Percentiles rank a stretch among this genome's conserved stretches.
Conservation (phyloP, 2,797 vertebrate species). For the Sebastes kiyomatsui region DNA sequence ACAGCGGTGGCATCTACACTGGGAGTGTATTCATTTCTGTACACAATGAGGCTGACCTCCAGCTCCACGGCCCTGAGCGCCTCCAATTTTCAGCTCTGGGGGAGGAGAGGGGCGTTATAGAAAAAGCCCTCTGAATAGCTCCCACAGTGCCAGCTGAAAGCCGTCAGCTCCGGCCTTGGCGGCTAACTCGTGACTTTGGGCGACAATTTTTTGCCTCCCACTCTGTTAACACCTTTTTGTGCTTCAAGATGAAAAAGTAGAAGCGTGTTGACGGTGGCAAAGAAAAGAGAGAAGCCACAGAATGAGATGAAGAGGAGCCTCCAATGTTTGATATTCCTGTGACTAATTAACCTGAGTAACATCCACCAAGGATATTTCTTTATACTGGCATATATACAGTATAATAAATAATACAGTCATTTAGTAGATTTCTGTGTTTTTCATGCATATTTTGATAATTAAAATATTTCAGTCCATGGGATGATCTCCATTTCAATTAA, state of each 20-base stretch:
- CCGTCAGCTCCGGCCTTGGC: constrained; percentile 17
- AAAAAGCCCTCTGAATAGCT: constrained; percentile 56
- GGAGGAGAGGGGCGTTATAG: constrained; percentile 29
- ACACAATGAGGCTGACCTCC: constrained; percentile 72
- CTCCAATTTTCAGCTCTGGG: constrained; percentile 61
- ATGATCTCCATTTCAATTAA: not conserved
- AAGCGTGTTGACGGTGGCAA: not conserved
- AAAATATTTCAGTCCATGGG: not conserved
- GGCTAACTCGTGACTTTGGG: constrained; percentile 46
- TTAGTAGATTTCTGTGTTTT: not conserved
- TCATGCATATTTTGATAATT: not conserved
- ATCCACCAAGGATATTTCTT: not conserved
- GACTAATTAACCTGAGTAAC: not conserved
- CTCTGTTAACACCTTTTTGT: constrained; percentile 34
- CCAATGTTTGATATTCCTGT: not conserved
- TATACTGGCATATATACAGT: not conserved
- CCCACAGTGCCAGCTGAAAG: constrained; percentile 45
- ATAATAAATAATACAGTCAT: not conserved
- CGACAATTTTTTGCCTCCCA: not conserved
- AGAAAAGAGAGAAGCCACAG: not conserved
- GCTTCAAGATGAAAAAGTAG: constrained; percentile 22
- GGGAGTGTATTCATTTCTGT: constrained; percentile 61
- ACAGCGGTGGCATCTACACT: constrained; percentile 41
- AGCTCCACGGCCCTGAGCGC: constrained; percentile 58
- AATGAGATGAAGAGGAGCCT: not conserved